Percentiles rank a stretch among this genome's conserved stretches.
Evolutionary conservation across 2,797 vertebrate species (phyloP).

Genomic region (Aselliscus stoliczkanus): DNA sequence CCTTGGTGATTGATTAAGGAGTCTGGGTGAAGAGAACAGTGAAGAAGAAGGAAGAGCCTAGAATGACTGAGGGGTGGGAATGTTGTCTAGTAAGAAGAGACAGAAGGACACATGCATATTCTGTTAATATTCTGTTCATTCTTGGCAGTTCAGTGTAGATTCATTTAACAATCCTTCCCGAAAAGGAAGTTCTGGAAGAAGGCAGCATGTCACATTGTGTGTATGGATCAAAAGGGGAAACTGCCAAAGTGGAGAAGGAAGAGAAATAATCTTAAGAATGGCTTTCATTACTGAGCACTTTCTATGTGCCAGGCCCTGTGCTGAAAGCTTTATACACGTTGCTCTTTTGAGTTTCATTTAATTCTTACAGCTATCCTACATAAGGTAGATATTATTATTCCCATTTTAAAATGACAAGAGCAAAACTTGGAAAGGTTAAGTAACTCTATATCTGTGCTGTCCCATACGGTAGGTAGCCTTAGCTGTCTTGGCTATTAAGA

Average conservation of each 20-base stretch:
- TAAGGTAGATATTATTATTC: neutral
- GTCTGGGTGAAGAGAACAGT: neutral
- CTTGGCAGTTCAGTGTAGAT: neutral
- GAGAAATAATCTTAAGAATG: neutral
- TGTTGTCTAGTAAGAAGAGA: neutral
- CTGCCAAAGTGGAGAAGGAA: neutral
- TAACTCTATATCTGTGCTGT: neutral
- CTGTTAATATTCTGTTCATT: neutral
- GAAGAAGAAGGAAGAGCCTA: neutral
- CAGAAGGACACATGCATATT: neutral
- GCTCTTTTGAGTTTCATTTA: neutral
- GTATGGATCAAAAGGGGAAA: neutral
- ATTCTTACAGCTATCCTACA: neutral
- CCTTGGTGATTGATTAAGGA: neutral
- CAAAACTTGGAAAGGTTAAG: neutral
- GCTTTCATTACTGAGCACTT: neutral
- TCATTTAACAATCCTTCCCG: neutral
- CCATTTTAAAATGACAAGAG: neutral
- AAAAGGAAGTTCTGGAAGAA: neutral
- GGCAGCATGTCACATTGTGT: neutral
- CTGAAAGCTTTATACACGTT: neutral
- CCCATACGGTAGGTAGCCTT: neutral
- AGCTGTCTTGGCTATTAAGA: neutral
- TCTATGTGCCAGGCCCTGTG: neutral
- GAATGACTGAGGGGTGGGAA: neutral